Base-by-base conservation (phyloP, 1,140 invertebrate species). In the Trichonephila clavipes region DNA sequence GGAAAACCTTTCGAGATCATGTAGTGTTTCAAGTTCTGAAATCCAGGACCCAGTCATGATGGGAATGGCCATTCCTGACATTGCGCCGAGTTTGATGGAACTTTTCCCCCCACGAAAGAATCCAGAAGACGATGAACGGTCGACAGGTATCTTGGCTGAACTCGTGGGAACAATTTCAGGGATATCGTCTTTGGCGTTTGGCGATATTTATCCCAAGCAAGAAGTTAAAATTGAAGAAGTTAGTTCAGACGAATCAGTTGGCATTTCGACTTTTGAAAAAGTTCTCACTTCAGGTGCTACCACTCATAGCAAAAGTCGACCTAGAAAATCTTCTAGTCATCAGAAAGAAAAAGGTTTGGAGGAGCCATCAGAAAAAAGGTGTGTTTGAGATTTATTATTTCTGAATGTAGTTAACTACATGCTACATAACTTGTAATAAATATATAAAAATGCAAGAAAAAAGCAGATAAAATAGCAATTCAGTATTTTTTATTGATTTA, bases 171-270 rank as follows among this genome's bases (percentile, higher is more conserved):
- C 92, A 7, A 83, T 94, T 24, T 94, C 87, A 10, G 92, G 88
- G 3, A 62, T 94, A 44, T 89, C 77, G 12, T 89, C 92, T 10
- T 72, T 72, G 69, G 92, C 66, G 0, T 94, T 89, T 34, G 66
- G 87, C 2, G 92, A 94, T 24, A 16, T 94, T 10, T 94, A 94
- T 44, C 88, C 92, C 7, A 82, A 28, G 34, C 86, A 69, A n/a
- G 92, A 93, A 44, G 12, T 59, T 0, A 94, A 94, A 61, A 44
- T 85, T 7, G 92, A 94, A 3, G 88, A 89, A n/a, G 18, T 81
- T 19, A 94, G 92, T 69, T 94, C 92, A 19, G 92, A 94, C 24
- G 92, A 94, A 19, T 81, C 89, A 3, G 44, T 93, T 61, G 91
- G 92, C 14, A 94, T 89, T 51, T 94, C 86, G 18, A 69, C 92